Evolutionary conservation across 2,113 vertebrate genomes (phyloP), one percentile per base, ranked within the genome.

Genomic region (Mobula birostris): DNA sequence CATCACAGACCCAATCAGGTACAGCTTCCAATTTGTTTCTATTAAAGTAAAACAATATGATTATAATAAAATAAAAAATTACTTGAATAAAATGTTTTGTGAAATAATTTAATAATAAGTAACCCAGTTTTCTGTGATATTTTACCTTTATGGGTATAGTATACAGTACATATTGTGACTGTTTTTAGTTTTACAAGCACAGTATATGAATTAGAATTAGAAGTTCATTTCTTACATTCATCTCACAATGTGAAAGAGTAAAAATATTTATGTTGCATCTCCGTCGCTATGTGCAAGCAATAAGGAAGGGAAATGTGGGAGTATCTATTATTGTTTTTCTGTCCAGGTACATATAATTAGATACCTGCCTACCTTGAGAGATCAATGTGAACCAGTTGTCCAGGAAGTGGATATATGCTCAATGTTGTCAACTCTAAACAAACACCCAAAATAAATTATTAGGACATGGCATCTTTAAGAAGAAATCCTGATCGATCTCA

Each of bases 1-100:
- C 97, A 96, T 99, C 99, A 96, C 98, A 98, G 94, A 98, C 97
- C 98, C 98, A 99, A 95, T 99, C 98, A 29, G 98, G 98, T 91
- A 99, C 95, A 95, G 97, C 97, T 94, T 98, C 98, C 95, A 99
- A 96, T 40, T 98, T 96, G 95, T 99, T 99, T 97, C 99, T 99
- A 96, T 96, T 95, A 96, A 56, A 58, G 24, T 68, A 85, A 94
- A 79, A 79, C 61, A 7, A 83, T 83, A 78, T 21, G 61, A 78
- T 61, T 17, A 74, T 58, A 17, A 77, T 77, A 17, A 3, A 72
- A 70, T 48, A 94, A 27, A 79, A 66, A n/a, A 29, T 88, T 88
- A 90, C 85, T 56, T 94, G 70, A 76, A 58, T 58, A 74, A 94
- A 17, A 61, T 76, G 36, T 29, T 94, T 94, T 72, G 77, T 36